Evolutionary conservation across 2,797 vertebrate genomes (phyloP).

Genomic region (Hoplostethus mediterraneus): DNA sequence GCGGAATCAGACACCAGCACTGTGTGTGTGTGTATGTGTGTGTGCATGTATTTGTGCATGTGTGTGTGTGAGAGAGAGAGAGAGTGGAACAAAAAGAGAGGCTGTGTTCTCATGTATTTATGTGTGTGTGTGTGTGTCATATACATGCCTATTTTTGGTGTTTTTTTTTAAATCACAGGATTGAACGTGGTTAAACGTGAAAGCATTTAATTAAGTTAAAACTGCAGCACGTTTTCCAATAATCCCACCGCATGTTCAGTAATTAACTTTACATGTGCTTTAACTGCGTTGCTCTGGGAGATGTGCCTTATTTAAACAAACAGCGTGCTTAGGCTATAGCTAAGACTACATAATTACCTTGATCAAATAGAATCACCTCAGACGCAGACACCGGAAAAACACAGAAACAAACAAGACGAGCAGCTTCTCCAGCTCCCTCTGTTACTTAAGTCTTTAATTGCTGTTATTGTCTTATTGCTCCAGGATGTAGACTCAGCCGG

Average conservation of each 20-base stretch:
- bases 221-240: constrained; percentile 67
- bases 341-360: constrained; percentile 37
- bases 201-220: constrained; percentile 75
- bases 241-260: constrained; percentile 75
- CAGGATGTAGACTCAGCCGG: constrained; percentile 61
- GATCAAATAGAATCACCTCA: constrained; percentile 41
- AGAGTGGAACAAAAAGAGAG: neutral
- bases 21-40: constrained; percentile 25
- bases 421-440: constrained; percentile 41
- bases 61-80: neutral
- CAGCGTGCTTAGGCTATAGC: constrained; percentile 30
- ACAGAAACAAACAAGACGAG: constrained; percentile 28
- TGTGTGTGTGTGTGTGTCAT: neutral
- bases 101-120: neutral
- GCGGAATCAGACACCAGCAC: constrained; percentile 54
- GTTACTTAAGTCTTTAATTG: constrained; percentile 74
- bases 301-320: constrained; percentile 47
- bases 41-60: constrained; percentile 15
- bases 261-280: constrained; percentile 76
- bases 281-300: constrained; percentile 68
- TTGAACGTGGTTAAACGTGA: constrained; percentile 61
- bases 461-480: constrained; percentile 69
- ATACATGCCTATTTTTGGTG: constrained; percentile 27
- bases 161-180: constrained; percentile 31
- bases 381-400: neutral